Evolutionary conservation across 2,888 invertebrate species (phyloP).

Genomic region (Acrobasis repandana): DNA sequence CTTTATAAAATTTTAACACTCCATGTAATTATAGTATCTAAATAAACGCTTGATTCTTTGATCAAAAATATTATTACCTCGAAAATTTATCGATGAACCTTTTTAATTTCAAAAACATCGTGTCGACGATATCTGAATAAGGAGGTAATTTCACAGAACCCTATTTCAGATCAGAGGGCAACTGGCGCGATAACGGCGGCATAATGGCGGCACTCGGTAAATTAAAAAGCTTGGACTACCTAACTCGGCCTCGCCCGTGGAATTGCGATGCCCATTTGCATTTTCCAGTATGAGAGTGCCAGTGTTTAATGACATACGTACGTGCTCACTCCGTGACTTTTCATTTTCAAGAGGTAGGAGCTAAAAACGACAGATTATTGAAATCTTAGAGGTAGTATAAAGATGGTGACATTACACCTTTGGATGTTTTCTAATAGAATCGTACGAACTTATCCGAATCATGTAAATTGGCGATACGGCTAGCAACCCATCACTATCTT

Average conservation of each 20-base stretch:
- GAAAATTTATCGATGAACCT: background rate
- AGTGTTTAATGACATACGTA: constrained; percentile 36
- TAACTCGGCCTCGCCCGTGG: constrained; percentile 48
- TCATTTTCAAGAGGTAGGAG: background rate
- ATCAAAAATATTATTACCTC: too few species aligned
- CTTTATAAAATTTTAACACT: too few species aligned
- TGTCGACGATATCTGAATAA: constrained; percentile 56
- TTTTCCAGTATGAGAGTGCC: constrained; percentile 51
- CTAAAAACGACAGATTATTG: too few species aligned
- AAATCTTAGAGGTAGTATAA: too few species aligned
- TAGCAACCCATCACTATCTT: too few species aligned
- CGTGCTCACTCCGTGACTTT: constrained; percentile 15
- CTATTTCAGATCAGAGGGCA: constrained; percentile 61
- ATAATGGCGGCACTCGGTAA: constrained; percentile 65
- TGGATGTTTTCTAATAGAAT: too few species aligned
- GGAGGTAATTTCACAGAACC: constrained; percentile 59
- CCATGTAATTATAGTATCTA: too few species aligned
- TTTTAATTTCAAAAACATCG: constrained; percentile 2
- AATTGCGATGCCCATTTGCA: constrained; percentile 58
- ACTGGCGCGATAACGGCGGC: constrained; percentile 57
- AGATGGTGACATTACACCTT: too few species aligned
- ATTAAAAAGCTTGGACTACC: constrained; percentile 66
- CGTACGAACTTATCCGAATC: too few species aligned
- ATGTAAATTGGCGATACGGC: too few species aligned
- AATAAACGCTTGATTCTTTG: too few species aligned